A percentile compares a stretch with the other conserved stretches of the same genome.
These are phyloP conservation scores for Penaeus monodon DNA, from an alignment of 2,888 invertebrate species.

Conservation along the genomic window DNA sequence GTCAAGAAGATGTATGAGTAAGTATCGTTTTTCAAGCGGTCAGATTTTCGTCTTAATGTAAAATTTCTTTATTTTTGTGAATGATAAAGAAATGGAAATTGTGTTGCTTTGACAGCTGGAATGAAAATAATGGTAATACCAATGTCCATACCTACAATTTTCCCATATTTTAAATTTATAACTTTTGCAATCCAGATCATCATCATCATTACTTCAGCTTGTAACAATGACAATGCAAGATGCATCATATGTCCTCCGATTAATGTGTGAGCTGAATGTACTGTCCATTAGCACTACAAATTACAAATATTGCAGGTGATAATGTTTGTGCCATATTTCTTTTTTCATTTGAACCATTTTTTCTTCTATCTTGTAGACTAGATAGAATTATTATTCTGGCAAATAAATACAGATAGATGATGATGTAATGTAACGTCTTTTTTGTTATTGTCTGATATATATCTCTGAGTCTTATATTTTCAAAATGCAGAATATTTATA, in stretches of 20 bases:
- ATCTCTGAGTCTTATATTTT: background rate
- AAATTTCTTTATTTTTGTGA: background rate
- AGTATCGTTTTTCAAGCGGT: conserved; percentile 12
- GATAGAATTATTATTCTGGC: background rate
- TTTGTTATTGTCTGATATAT: too few relatives aligned
- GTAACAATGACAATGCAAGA: conserved; percentile 88
- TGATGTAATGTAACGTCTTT: too few relatives aligned
- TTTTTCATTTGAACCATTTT: background rate
- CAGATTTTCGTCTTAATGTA: too few relatives aligned
- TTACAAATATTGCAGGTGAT: conserved; percentile 93
- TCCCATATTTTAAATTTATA: background rate
- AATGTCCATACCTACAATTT: background rate
- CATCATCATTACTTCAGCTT: conserved; percentile 77
- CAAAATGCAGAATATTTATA: background rate
- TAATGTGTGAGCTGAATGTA: conserved; percentile 92
- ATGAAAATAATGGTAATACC: too few relatives aligned
- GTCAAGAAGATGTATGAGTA: conserved; percentile 61
- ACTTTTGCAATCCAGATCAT: conserved; percentile 67
- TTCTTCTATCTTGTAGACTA: background rate
- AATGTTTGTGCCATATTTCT: background rate
- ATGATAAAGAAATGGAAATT: background rate
- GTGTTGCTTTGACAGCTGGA: too few relatives aligned
- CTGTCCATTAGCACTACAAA: conserved; percentile 94
- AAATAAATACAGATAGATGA: too few relatives aligned
- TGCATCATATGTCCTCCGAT: conserved; percentile 83